Conservation (phyloP, 1,140 invertebrate species). For the Gonatopus flavifemur region DNA sequence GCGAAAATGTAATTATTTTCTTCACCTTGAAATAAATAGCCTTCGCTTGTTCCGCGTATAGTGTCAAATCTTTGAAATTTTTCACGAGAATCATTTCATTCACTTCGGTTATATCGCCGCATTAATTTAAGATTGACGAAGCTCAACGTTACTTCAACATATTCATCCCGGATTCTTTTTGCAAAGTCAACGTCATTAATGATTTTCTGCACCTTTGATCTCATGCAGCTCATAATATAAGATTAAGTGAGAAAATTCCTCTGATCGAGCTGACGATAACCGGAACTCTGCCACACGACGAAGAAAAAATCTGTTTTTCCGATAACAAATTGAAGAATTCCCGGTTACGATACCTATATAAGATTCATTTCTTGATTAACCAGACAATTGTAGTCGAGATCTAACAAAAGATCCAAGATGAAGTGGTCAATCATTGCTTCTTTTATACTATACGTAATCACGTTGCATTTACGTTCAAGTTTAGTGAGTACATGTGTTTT, state of each 20-base stretch:
- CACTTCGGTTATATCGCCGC: too few species aligned
- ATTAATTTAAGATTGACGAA: too few species aligned
- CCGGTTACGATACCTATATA: slow-evolving; percentile 14
- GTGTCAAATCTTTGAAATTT: background rate
- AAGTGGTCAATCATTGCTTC: background rate
- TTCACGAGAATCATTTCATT: background rate
- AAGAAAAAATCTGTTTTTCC: background rate
- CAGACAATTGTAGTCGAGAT: background rate
- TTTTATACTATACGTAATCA: background rate
- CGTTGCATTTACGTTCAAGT: slow-evolving; percentile 11
- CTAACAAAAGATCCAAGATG: slow-evolving; percentile 9
- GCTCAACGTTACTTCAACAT: background rate
- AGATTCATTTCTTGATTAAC: slow-evolving; percentile 9
- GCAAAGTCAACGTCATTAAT: background rate
- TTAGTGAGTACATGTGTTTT: background rate
- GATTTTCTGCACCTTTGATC: slow-evolving; percentile 5
- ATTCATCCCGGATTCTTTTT: background rate
- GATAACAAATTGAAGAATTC: slow-evolving; percentile 13
- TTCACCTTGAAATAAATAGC: too few species aligned
- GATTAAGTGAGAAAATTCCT: slow-evolving; percentile 7
- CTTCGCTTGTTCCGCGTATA: too few species aligned
- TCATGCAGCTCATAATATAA: background rate
- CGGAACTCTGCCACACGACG: background rate
- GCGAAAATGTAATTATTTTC: too few species aligned
- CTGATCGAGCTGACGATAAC: background rate